phyloP scores from a whole-genome alignment of 2,888 invertebrate genomes.

The Metallyticus violacea region DNA sequence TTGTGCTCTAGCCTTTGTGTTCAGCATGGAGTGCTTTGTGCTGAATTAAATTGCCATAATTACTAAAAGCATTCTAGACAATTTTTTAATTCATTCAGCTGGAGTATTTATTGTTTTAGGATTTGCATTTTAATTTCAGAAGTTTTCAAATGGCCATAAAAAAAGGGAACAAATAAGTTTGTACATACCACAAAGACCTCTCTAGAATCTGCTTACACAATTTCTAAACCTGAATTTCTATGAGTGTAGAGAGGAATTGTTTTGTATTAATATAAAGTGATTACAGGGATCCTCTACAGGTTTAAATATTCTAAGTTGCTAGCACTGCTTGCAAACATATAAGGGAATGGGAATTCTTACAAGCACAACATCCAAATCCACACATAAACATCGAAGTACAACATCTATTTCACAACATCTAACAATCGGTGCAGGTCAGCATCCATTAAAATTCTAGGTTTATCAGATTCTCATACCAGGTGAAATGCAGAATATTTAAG shows the following conservation, averaged over 20 bases:
- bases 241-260: background rate
- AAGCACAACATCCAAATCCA: slow-evolving; percentile 10
- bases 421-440: slow-evolving; percentile 1
- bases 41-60: background rate
- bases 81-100: background rate
- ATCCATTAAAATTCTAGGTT: background rate
- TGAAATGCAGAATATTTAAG: background rate
- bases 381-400: background rate
- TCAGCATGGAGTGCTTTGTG: background rate
- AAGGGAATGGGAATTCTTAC: background rate
- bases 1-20: background rate
- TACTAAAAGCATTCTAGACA: background rate
- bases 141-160: background rate
- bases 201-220: background rate
- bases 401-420: slow-evolving; percentile 11
- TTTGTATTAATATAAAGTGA: background rate
- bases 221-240: background rate
- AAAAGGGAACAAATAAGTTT: background rate
- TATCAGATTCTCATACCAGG: background rate
- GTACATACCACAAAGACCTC: background rate
- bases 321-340: background rate
- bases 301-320: background rate
- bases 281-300: background rate
- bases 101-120: background rate
- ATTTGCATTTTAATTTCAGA: background rate